phyloP scores from a whole-genome alignment of 1,140 invertebrate genomes.

The Chelonus insularis region DNA sequence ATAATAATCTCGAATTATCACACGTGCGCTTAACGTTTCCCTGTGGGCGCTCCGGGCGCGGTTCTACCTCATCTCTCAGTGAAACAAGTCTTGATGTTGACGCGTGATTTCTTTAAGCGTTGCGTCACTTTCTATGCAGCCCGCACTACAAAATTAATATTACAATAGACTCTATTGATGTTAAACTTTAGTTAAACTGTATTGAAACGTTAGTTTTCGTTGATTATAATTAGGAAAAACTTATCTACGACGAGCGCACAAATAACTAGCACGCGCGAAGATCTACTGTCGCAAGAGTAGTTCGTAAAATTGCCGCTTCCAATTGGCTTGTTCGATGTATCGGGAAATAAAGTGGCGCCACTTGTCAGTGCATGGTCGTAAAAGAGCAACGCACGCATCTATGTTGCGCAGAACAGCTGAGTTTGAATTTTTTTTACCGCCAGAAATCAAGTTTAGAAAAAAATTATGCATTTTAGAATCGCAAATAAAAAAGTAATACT shows the following conservation, averaged over 20 bases:
- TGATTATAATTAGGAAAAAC: not conserved
- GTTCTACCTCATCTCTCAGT: not conserved
- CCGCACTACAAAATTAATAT: not conserved
- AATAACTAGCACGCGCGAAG: constrained; percentile 4
- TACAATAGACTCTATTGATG: not conserved
- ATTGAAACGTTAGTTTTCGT: not conserved
- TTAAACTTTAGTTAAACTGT: not conserved
- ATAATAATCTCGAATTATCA: constrained; percentile 6
- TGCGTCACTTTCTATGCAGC: not conserved
- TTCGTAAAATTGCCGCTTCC: not conserved
- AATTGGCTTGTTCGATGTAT: not conserved
- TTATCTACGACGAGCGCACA: not conserved
- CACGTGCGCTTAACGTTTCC: constrained; percentile 6
- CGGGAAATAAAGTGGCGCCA: not conserved
- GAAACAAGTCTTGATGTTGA: too few relatives aligned
- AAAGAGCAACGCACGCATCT: too few relatives aligned
- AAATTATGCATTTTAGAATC: too few relatives aligned
- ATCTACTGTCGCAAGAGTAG: not conserved
- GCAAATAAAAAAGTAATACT: too few relatives aligned
- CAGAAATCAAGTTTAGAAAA: too few relatives aligned
- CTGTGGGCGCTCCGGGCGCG: constrained; percentile 11
- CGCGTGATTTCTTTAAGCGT: not conserved
- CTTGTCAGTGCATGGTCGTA: too few relatives aligned
- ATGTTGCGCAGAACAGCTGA: too few relatives aligned
- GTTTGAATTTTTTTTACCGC: too few relatives aligned